Base-by-base conservation (phyloP, 2,113 vertebrate species). In the Montifringilla adamsi region DNA sequence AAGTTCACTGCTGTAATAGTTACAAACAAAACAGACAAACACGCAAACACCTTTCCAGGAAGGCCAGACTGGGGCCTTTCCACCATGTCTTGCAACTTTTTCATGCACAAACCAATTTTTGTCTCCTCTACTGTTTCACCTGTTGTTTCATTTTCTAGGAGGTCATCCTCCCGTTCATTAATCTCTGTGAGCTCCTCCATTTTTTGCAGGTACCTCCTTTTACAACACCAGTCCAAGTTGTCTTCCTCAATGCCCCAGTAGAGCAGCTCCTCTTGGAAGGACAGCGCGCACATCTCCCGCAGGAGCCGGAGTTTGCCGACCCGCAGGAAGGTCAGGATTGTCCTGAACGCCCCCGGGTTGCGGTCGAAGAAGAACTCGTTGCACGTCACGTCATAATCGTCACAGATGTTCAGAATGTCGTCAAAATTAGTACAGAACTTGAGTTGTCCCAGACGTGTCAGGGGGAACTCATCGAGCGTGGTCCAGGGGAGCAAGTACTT, bases 351-450 rank as follows among this genome's bases (percentile, higher is more conserved):
- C 10, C 99, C 98, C 0, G 99, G 99, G 97, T 98, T 99, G 86
- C 99, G 99, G 97, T 99, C 99, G 7, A 99, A 99, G 98, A 99
- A 99, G 98, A 99, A 99, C 91, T 99, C 99, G 0, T 99, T 99
- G 96, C 98, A 99, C 1, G 98, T 97, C 47, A 99, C 99, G 0
- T 99, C 99, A 0, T 99, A 99, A 96, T 99, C 99, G 0, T 99
- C 99, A 11, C 99, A 99, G 93, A 99, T 97, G 24, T 98, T 97
- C 96, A 99, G 99, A 97, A 99, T 99, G 97, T 99, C 99, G 0
- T 99, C 99, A 26, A 99, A 99, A 96, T 98, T 99, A 87, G 98
- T 99, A 94, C 99, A 99, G 93, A 99, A 98, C 74, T 98, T 98
- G 88, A 99, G 98, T 69, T 98, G 99, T 64, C 99, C 99, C 96